Conservation (phyloP, 2,888 invertebrate genomes). For the Xestia rhomboidea region DNA sequence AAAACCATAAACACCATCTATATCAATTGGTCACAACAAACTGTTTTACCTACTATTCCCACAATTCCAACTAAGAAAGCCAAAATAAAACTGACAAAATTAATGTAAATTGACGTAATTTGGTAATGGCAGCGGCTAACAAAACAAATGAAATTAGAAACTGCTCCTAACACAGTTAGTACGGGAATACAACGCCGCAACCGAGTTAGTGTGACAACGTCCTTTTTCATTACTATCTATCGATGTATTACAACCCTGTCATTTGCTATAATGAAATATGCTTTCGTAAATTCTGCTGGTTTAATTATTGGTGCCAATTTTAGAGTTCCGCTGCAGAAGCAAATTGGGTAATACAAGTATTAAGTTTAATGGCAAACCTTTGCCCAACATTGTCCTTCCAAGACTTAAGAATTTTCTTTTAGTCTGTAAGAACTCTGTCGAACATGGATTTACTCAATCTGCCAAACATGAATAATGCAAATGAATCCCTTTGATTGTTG, state of each 20-base stretch:
- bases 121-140: slow-evolving; percentile 19
- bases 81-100: slow-evolving; percentile 34
- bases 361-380: background rate
- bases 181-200: slow-evolving; percentile 23
- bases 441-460: slow-evolving; percentile 31
- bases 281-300: slow-evolving; percentile 3
- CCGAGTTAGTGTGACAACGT: slow-evolving; percentile 18
- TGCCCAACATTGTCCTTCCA: background rate
- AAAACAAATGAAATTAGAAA: slow-evolving; percentile 56
- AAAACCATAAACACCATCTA: background rate
- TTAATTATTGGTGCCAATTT: background rate
- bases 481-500: slow-evolving; percentile 35
- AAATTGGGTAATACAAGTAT: background rate
- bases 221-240: slow-evolving; percentile 27
- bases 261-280: slow-evolving; percentile 33
- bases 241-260: background rate
- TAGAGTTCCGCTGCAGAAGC: background rate
- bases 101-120: slow-evolving; percentile 53
- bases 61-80: slow-evolving; percentile 11
- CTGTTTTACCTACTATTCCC: background rate
- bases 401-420: background rate
- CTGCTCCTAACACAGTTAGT: slow-evolving; percentile 28
- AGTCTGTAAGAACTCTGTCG: background rate
- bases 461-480: slow-evolving; percentile 42
- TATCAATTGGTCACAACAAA: slow-evolving; percentile 8